Evolutionary conservation across 1,140 invertebrate species (phyloP).

Genomic region (Calycopis cecrops): DNA sequence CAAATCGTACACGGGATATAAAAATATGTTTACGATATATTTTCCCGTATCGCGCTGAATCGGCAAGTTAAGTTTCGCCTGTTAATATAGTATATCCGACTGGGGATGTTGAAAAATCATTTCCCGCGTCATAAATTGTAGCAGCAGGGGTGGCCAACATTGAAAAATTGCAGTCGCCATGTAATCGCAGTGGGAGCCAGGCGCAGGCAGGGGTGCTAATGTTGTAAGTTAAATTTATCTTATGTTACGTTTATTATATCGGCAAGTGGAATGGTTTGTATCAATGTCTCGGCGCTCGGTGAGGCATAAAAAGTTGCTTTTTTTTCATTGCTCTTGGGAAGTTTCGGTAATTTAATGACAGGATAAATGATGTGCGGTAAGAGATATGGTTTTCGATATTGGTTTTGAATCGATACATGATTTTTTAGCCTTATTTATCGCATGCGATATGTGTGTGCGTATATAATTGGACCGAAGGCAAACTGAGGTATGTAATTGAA

Average conservation of each 20-base stretch:
- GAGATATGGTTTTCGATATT: too few species aligned
- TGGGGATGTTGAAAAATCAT: constrained; percentile 63
- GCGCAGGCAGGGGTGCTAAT: constrained; percentile 43
- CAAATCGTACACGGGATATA: too few species aligned
- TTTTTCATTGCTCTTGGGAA: neutral
- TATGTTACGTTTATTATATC: constrained; percentile 55
- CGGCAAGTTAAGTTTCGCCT: constrained; percentile 32
- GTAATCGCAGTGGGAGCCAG: constrained; percentile 48
- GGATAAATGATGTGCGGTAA: too few species aligned
- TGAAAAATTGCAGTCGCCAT: constrained; percentile 57
- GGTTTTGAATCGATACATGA: too few species aligned
- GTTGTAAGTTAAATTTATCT: constrained; percentile 58
- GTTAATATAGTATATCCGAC: constrained; percentile 58
- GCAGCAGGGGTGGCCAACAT: constrained; percentile 45
- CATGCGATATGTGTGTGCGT: too few species aligned
- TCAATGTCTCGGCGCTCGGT: constrained; percentile 31
- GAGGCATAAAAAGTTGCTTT: constrained; percentile 18
- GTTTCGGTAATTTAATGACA: neutral
- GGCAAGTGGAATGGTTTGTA: constrained; percentile 34
- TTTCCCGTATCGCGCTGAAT: constrained; percentile 13
- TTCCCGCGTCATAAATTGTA: constrained; percentile 56
- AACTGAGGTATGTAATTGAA: too few species aligned
- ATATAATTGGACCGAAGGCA: too few species aligned
- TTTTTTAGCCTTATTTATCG: too few species aligned
- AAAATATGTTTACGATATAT: constrained; percentile 10